Evolutionary conservation across 2,113 vertebrate genomes (phyloP), one percentile per base, ranked within the genome.

Genomic region (Melanerpes formicivorus): DNA sequence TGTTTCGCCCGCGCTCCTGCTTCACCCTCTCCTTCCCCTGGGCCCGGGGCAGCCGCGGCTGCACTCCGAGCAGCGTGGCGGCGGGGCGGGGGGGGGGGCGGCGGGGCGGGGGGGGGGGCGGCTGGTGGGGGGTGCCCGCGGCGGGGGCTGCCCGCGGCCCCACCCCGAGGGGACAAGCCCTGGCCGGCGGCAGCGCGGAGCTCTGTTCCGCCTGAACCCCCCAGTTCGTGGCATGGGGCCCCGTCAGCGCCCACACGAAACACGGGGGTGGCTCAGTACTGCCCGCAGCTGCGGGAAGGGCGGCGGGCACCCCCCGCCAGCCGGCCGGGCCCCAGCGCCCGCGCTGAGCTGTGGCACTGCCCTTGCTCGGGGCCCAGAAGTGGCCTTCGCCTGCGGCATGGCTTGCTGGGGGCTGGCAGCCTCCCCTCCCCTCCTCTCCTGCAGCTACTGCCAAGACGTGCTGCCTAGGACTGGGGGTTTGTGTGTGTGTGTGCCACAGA

Each of bases 231-330:
- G 3, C 25, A 1, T 1, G 14, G 42, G 9, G 22, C 37, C 37
- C 17, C 6, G 8, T 7, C 17, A 40, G 26, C 2, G 12, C 2
- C 29, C 34, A 0, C 25, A 0, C n/a, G 0, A 2, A 7, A 5
- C 3, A 3, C 22, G 4, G 5, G 2, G 13, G 0, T 9, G 0
- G 12, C 14, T 50, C 34, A 2, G 0, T 3, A 2, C 2, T 23
- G 4, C 2, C n/a, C 27, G 0, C 2, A 13, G 7, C 1, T 3
- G 17, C 7, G 4, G 17, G 18, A 58, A n/a, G 6, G 56, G 56
- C 16, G 32, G 56, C 30, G 10, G 34, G 3, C 44, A 3, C 6
- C 14, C 14, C 14, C 23, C 6, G 32, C 44, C 14, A 40, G 40
- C 5, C 6, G 3, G 48, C 23, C 11, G 9, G 26, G 23, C 14